These are phyloP conservation scores for Lethenteron reissneri DNA, from an alignment of 2,113 vertebrate genomes.

Conservation along the genomic window DNA sequence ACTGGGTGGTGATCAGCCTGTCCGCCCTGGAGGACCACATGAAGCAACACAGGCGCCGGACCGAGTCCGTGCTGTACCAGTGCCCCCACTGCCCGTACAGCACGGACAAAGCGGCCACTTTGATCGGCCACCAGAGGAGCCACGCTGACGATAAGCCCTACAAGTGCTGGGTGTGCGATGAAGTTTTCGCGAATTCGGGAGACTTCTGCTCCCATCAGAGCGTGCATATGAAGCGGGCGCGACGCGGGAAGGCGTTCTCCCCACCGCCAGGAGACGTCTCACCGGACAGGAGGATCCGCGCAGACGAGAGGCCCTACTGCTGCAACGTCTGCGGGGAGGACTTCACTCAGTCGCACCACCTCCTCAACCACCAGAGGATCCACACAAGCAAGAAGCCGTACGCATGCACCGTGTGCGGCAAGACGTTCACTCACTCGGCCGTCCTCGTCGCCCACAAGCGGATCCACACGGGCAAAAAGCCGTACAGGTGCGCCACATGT, in stretches of 20 bases:
- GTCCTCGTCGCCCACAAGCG: constrained; percentile 7
- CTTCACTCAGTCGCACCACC: not conserved
- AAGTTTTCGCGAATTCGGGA: too few relatives aligned
- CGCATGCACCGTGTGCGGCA: constrained; percentile 1
- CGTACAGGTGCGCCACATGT: constrained; percentile 11
- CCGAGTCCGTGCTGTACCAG: too few relatives aligned
- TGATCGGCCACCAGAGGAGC: too few relatives aligned
- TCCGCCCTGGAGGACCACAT: too few relatives aligned
- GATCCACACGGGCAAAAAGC: constrained; percentile 9
- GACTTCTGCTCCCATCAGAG: too few relatives aligned
- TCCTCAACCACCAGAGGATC: not conserved
- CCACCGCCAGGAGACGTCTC: not conserved
- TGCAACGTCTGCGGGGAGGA: not conserved
- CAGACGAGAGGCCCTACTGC: not conserved
- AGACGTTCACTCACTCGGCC: not conserved
- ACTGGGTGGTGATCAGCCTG: too few relatives aligned
- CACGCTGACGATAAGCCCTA: too few relatives aligned
- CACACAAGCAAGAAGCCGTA: not conserved
- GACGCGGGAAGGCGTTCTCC: not conserved
- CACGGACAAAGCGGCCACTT: too few relatives aligned
- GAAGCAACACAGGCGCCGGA: too few relatives aligned
- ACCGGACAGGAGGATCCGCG: not conserved
- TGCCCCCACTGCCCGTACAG: too few relatives aligned
- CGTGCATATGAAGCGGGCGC: too few relatives aligned
- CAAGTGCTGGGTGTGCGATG: too few relatives aligned